phyloP scores from a whole-genome alignment of 2,797 vertebrate species.

The Neoniphon sammara region DNA sequence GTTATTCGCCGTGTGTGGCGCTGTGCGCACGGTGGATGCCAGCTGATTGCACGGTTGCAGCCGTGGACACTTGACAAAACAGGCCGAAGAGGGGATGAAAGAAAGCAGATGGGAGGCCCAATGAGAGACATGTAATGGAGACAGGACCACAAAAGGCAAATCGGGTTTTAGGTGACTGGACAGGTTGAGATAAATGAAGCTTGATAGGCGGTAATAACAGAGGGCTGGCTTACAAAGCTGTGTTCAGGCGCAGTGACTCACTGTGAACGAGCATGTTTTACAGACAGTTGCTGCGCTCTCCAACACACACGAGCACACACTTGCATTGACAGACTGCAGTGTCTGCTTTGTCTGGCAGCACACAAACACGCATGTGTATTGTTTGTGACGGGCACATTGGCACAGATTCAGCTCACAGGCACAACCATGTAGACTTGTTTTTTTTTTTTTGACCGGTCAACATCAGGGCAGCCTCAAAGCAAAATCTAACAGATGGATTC shows the following conservation, averaged over 20 bases:
- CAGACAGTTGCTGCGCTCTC: slow-evolving; percentile 1
- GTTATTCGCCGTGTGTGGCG: slow-evolving; percentile 11
- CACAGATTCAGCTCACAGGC: neutral
- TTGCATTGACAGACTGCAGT: neutral
- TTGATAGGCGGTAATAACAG: neutral
- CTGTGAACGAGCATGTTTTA: neutral
- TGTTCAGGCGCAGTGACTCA: neutral
- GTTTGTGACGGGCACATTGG: neutral
- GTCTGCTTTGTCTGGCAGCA: neutral
- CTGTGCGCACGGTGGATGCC: slow-evolving; percentile 7
- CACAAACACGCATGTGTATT: neutral
- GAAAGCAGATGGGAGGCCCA: neutral
- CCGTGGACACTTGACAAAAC: neutral
- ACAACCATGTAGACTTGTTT: neutral
- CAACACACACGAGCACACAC: neutral
- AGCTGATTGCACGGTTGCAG: slow-evolving; percentile 3
- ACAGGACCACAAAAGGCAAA: neutral
- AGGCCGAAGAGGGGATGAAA: neutral
- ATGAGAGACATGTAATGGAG: neutral
- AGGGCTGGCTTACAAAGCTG: neutral
- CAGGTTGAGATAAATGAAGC: neutral
- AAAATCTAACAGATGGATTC: neutral
- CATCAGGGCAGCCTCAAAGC: neutral
- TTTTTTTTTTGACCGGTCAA: neutral
- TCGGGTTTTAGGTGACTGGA: no score